Percentiles rank a stretch among this genome's conserved stretches.
These are phyloP conservation scores for Phorcus lineatus DNA, from an alignment of 2,888 invertebrate species.

Conservation along the genomic window DNA sequence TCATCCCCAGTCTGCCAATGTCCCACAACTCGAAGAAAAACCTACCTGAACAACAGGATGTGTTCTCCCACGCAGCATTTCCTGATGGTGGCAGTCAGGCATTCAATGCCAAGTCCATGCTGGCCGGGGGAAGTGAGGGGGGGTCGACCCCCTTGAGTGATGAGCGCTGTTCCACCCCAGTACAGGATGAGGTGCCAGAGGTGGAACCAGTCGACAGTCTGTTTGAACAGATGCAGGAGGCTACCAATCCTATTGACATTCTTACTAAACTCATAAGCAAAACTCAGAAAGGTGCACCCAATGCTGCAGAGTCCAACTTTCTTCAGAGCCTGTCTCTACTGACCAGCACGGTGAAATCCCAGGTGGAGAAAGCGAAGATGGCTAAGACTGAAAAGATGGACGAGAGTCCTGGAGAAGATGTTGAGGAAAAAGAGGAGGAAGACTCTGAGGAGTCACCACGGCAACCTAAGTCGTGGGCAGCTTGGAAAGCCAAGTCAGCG, in stretches of 20 bases:
- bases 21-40: slow-evolving; percentile 23
- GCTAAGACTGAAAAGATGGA: slow-evolving; percentile 17
- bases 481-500: slow-evolving; percentile 58
- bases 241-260: slow-evolving; percentile 66
- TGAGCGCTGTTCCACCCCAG: slow-evolving; percentile 63
- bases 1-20: slow-evolving; percentile 35
- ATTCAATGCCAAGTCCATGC: slow-evolving; percentile 8
- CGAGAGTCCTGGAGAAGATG: slow-evolving; percentile 28
- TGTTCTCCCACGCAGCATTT: slow-evolving; percentile 27
- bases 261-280: slow-evolving; percentile 65
- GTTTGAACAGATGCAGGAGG: background rate
- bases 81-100: background rate
- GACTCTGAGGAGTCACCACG: slow-evolving; percentile 27
- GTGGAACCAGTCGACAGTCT: slow-evolving; percentile 18
- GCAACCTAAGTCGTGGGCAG: slow-evolving; percentile 57
- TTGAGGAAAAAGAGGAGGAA: slow-evolving; percentile 26
- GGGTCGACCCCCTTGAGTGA: slow-evolving; percentile 48
- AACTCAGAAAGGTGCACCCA: slow-evolving; percentile 53
- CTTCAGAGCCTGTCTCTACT: slow-evolving; percentile 63
- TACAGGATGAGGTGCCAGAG: slow-evolving; percentile 62
- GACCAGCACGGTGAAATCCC: slow-evolving; percentile 58
- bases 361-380: slow-evolving; percentile 47
- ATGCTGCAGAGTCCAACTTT: slow-evolving; percentile 51
- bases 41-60: slow-evolving; percentile 35
- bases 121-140: slow-evolving; percentile 37